Evolutionary conservation across 2,113 vertebrate species (phyloP).

Genomic region (Rhegmatorhina hoffmannsi): DNA sequence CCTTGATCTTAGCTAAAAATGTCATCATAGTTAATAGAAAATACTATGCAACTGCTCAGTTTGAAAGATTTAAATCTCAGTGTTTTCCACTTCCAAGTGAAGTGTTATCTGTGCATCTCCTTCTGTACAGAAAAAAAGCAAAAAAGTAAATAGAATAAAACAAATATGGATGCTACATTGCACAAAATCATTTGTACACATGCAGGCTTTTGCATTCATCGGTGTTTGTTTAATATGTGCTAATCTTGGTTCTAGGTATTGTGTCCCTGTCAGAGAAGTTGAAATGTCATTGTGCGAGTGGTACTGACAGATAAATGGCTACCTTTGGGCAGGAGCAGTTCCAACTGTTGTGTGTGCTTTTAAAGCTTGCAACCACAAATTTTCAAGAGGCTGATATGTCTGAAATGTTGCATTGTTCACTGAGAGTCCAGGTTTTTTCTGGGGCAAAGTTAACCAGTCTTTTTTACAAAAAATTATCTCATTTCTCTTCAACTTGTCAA

Average conservation of each 20-base stretch:
- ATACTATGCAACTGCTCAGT: neutral
- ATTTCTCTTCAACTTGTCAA: neutral
- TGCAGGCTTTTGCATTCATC: neutral
- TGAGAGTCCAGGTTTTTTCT: neutral
- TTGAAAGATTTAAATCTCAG: neutral
- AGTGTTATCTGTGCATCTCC: neutral
- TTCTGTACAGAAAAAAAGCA: neutral
- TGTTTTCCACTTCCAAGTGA: neutral
- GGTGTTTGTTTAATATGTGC: neutral
- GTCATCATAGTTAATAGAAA: neutral
- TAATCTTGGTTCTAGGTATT: neutral
- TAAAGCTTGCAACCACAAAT: neutral
- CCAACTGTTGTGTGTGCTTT: neutral
- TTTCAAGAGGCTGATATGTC: neutral
- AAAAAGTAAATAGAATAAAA: neutral
- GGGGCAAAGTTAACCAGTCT: neutral
- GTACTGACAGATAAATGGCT: neutral
- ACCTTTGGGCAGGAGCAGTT: neutral
- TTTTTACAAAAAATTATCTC: neutral
- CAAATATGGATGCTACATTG: neutral
- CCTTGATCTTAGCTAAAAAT: neutral
- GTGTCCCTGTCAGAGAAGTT: neutral
- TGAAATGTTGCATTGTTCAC: neutral
- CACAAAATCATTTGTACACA: neutral
- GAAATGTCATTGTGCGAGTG: neutral